phyloP scores from a whole-genome alignment of 2,797 vertebrate genomes.

The Periparus ater region DNA sequence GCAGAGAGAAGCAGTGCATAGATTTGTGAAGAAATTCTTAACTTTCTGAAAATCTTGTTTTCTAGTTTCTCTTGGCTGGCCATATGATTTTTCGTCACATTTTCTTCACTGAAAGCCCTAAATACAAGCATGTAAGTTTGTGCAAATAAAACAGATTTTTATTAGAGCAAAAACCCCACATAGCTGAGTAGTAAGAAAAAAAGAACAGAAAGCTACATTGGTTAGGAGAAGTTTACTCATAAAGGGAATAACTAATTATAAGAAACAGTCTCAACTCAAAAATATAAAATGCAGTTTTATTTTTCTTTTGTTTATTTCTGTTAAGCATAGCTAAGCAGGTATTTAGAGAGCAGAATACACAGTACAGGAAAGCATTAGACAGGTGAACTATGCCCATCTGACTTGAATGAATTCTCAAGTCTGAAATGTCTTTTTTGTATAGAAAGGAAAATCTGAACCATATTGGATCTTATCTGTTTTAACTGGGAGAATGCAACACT shows the following conservation, averaged over 20 bases:
- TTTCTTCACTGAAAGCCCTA: not conserved
- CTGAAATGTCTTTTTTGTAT: not conserved
- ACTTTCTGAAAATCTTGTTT: not conserved
- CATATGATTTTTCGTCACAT: not conserved
- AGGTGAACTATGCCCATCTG: not conserved
- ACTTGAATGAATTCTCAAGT: not conserved
- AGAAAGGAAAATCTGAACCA: not conserved
- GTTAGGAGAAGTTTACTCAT: conserved; percentile 9
- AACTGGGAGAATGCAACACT: not conserved
- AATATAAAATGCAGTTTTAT: not conserved
- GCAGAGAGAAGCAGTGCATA: not conserved
- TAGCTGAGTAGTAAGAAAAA: not conserved
- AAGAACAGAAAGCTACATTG: not conserved
- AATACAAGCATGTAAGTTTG: not conserved
- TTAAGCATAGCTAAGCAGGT: not conserved
- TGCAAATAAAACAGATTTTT: not conserved
- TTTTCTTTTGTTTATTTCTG: not conserved
- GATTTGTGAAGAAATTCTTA: not conserved
- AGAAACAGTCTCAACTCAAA: not conserved
- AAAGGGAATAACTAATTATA: conserved; percentile 15
- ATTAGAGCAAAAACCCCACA: not conserved
- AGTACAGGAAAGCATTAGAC: not conserved
- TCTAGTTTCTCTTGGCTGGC: not conserved
- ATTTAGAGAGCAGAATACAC: not conserved
- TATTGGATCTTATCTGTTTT: not conserved